Conservation (phyloP, 2,888 invertebrate species). For the Melieria picta region DNA sequence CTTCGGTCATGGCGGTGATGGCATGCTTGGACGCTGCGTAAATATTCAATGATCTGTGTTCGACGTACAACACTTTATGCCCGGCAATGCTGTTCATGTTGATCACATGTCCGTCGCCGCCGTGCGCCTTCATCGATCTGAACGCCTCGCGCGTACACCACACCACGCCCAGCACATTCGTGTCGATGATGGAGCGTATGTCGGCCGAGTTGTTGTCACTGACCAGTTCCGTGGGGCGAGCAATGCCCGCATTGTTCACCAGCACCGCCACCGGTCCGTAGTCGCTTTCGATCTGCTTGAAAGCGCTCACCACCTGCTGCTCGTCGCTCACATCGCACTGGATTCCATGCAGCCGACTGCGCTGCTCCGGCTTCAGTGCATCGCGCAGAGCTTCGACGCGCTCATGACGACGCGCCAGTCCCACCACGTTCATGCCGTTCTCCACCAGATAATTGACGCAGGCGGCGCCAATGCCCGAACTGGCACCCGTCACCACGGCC, state of each 20-base stretch:
- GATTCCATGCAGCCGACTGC: conserved; percentile 58
- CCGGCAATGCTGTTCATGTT: conserved; percentile 65
- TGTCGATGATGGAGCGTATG: conserved; percentile 62
- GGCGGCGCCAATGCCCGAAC: conserved; percentile 71
- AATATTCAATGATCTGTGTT: conserved; percentile 39
- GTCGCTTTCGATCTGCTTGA: conserved; percentile 66
- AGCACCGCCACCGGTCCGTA: conserved; percentile 70
- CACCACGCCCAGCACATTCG: conserved; percentile 66
- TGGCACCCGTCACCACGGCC: conserved; percentile 73
- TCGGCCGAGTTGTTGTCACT: conserved; percentile 47
- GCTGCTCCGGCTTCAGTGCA: conserved; percentile 47
- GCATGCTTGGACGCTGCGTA: background rate
- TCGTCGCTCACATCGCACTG: conserved; percentile 69
- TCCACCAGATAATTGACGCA: conserved; percentile 65
- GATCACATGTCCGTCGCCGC: conserved; percentile 68
- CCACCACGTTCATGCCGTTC: conserved; percentile 69
- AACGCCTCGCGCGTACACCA: conserved; percentile 67
- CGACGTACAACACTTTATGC: conserved; percentile 59
- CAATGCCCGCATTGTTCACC: conserved; percentile 69
- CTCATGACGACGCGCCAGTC: conserved; percentile 67
- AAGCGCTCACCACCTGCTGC: conserved; percentile 68
- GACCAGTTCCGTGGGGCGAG: conserved; percentile 25
- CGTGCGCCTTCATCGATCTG: conserved; percentile 65
- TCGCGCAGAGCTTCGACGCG: conserved; percentile 54
- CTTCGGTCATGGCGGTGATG: conserved; percentile 6